Evolutionary conservation across 2,888 invertebrate species (phyloP).

Genomic region (Camptogramma bilineatum): DNA sequence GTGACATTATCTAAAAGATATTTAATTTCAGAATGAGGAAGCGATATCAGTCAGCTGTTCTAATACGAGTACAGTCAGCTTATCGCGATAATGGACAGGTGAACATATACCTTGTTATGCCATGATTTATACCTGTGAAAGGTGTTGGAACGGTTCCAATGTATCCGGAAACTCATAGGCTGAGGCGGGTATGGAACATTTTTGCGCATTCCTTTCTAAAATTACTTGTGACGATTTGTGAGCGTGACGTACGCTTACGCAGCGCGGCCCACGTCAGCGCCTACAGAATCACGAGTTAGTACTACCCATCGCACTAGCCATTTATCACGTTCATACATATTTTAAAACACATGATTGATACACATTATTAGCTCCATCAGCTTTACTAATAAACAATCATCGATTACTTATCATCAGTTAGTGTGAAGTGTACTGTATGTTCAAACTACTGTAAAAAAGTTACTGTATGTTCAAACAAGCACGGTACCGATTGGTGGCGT

Average conservation of each 20-base stretch:
- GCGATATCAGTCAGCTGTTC: constrained; percentile 33
- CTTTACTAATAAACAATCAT: constrained; percentile 30
- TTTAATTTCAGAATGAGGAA: constrained; percentile 27
- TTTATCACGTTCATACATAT: constrained; percentile 31
- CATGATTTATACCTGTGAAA: constrained; percentile 52
- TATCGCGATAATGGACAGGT: constrained; percentile 34
- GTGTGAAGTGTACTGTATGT: constrained; percentile 6
- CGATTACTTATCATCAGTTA: constrained; percentile 19
- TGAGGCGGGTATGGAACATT: constrained; percentile 62
- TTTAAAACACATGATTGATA: constrained; percentile 40
- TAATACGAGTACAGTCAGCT: constrained; percentile 25
- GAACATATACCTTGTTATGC: constrained; percentile 24
- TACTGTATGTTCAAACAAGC: neutral
- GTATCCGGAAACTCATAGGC: constrained; percentile 71
- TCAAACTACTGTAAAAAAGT: neutral
- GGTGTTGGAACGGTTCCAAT: constrained; percentile 65
- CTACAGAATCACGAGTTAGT: constrained; percentile 69
- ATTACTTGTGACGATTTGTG: constrained; percentile 72
- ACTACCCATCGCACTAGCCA: constrained; percentile 30
- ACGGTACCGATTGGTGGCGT: too few species aligned
- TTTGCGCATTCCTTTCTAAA: constrained; percentile 78
- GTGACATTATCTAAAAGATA: constrained; percentile 23
- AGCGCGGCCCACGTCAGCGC: constrained; percentile 70
- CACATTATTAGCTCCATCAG: constrained; percentile 34
- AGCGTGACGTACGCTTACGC: constrained; percentile 74